Conservation (phyloP, 2,888 invertebrate species). For the Pycnomerus fuliginosus region DNA sequence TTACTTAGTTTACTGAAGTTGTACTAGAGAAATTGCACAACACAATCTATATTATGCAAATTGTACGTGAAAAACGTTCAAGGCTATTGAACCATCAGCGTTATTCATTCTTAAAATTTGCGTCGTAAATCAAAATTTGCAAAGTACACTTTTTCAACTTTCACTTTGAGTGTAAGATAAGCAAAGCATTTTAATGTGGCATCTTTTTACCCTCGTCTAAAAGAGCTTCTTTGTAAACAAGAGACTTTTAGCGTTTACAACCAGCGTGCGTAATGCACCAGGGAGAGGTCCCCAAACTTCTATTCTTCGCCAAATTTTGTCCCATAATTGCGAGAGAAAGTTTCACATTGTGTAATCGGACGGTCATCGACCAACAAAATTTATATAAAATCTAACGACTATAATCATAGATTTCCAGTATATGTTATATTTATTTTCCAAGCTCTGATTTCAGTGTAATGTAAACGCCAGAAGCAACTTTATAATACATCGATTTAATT, state of each 20-base stretch:
- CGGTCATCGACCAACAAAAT: too few relatives aligned
- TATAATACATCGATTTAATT: too few relatives aligned
- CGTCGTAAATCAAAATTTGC: constrained; percentile 51
- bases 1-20: constrained; percentile 2
- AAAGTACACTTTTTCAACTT: constrained; percentile 50
- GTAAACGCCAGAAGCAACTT: too few relatives aligned
- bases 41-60: constrained; percentile 8
- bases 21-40: constrained; percentile 5
- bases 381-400: too few relatives aligned
- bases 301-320: constrained; percentile 19
- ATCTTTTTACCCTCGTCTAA: constrained; percentile 44
- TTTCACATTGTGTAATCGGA: too few relatives aligned
- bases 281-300: constrained; percentile 18
- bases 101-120: constrained; percentile 34
- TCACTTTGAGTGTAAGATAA: constrained; percentile 42
- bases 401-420: too few relatives aligned
- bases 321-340: too few relatives aligned
- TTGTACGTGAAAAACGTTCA: constrained; percentile 24
- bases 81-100: constrained; percentile 24
- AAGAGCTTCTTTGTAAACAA: constrained; percentile 44
- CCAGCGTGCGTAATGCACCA: constrained; percentile 15
- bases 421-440: too few relatives aligned
- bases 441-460: too few relatives aligned
- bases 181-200: constrained; percentile 41
- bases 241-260: constrained; percentile 36